phyloP scores from a whole-genome alignment of 2,888 invertebrate genomes.

The Trissolcus japonicus region DNA sequence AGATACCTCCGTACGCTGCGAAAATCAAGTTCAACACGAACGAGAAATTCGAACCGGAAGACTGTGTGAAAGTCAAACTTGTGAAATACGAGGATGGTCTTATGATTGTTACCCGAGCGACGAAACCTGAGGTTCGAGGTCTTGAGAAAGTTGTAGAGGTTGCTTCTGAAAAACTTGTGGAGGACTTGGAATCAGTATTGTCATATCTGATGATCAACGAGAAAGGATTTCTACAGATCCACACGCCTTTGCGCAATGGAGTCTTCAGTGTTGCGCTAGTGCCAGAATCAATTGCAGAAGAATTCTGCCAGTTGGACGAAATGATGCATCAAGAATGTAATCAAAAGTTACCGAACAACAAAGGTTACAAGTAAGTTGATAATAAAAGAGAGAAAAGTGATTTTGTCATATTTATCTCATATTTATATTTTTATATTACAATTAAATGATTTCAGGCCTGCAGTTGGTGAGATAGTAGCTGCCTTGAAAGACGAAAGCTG shows the following conservation, averaged over 20 bases:
- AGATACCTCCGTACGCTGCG: conserved; percentile 36
- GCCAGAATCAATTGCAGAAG: background rate
- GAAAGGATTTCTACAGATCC: conserved; percentile 39
- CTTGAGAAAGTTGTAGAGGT: too few relatives aligned
- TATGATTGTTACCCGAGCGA: background rate
- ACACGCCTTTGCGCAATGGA: conserved; percentile 47
- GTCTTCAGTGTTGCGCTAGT: conserved; percentile 59
- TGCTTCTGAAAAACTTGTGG: too few relatives aligned
- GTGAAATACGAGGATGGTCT: conserved; percentile 17
- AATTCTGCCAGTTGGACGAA: conserved; percentile 29
- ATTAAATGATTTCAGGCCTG: conserved; percentile 53
- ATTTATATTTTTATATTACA: conserved; percentile 1
- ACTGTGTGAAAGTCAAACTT: conserved; percentile 43
- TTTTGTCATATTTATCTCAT: too few relatives aligned
- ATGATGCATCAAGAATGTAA: background rate
- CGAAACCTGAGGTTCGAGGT: too few relatives aligned
- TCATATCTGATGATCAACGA: conserved; percentile 24
- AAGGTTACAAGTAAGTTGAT: background rate
- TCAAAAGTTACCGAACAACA: background rate
- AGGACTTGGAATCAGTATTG: background rate
- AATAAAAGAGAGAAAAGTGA: background rate
- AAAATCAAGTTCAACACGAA: conserved; percentile 26
- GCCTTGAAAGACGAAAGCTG: conserved; percentile 62
- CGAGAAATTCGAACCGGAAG: conserved; percentile 29
- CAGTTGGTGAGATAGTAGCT: conserved; percentile 64